Conservation (phyloP, 2,888 invertebrate genomes). For the Pyrrhosoma nymphula region DNA sequence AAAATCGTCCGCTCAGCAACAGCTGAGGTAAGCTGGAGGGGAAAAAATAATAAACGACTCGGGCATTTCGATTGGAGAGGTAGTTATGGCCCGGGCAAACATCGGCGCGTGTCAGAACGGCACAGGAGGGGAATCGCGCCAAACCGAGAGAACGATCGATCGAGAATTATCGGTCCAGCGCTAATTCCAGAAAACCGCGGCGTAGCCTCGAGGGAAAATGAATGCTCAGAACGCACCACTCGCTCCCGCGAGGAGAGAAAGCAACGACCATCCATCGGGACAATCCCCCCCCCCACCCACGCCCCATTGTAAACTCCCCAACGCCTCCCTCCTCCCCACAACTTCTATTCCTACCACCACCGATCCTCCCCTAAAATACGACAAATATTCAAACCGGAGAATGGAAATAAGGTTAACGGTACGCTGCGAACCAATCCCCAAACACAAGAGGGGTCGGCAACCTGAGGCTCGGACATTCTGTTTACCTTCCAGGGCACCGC, state of each 20-base stretch:
- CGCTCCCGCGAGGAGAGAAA: neutral
- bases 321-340: no score
- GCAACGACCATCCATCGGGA: neutral
- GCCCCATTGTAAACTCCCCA: no score
- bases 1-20: constrained; percentile 4
- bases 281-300: no score
- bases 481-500: neutral
- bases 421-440: neutral
- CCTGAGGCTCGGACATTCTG: neutral
- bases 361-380: neutral
- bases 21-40: neutral
- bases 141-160: neutral
- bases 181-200: constrained; percentile 2
- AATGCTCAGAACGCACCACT: neutral
- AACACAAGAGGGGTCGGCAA: neutral
- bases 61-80: neutral
- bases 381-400: neutral
- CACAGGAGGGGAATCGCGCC: constrained; percentile 9
- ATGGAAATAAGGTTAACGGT: constrained; percentile 8
- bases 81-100: neutral
- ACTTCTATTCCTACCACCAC: no score
- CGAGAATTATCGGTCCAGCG: neutral
- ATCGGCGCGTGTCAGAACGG: neutral
- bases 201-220: neutral
- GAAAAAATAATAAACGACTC: neutral